Conservation (phyloP, 2,797 vertebrate genomes). For the Amphiprion clarkii region DNA sequence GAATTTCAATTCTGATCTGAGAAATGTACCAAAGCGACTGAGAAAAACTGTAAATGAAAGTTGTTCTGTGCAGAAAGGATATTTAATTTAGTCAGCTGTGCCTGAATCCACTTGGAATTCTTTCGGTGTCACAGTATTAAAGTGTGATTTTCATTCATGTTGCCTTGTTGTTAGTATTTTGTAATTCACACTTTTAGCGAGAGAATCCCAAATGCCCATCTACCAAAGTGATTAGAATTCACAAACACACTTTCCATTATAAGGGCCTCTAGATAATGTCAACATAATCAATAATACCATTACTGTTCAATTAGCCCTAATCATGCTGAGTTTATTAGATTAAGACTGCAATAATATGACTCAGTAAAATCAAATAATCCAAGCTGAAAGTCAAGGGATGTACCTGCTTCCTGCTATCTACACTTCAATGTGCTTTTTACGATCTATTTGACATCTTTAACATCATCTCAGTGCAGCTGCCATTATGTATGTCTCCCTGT, state of each 20-base stretch:
- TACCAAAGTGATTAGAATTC: conserved; percentile 66
- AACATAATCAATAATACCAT: conserved; percentile 78
- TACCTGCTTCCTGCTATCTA: conserved; percentile 35
- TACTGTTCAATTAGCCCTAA: conserved; percentile 74
- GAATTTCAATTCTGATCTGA: too few species aligned
- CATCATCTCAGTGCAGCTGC: conserved; percentile 16
- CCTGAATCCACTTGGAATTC: conserved; percentile 9
- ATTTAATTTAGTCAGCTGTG: not conserved
- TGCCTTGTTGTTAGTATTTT: conserved; percentile 42
- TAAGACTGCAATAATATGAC: conserved; percentile 65
- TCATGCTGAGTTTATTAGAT: conserved; percentile 69
- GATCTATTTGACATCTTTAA: conserved; percentile 37
- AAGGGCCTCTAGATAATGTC: conserved; percentile 61
- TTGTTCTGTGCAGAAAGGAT: not conserved
- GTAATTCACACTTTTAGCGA: conserved; percentile 17
- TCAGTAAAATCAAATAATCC: conserved; percentile 64
- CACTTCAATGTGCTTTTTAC: conserved; percentile 44
- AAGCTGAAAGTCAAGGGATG: conserved; percentile 56
- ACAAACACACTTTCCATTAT: conserved; percentile 69
- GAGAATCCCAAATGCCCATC: conserved; percentile 26
- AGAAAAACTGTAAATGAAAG: too few species aligned
- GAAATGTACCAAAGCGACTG: too few species aligned
- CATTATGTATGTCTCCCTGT: conserved; percentile 7
- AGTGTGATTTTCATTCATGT: conserved; percentile 30
- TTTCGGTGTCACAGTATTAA: not conserved